Conservation (phyloP, 2,797 vertebrate species). For the Cheirogaleus major region DNA sequence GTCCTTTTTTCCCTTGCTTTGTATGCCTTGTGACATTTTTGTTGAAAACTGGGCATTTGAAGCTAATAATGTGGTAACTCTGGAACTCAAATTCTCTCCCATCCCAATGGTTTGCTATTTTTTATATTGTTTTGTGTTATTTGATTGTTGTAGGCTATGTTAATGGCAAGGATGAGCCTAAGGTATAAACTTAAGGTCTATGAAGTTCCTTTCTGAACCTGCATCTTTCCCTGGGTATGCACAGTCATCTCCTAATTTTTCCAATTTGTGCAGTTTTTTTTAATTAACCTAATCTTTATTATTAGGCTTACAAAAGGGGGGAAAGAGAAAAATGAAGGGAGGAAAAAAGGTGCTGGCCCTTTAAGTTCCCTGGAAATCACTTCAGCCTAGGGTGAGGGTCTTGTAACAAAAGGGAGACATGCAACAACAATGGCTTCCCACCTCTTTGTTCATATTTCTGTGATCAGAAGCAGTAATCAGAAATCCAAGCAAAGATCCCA, state of each 20-base stretch:
- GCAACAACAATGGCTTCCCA: background rate
- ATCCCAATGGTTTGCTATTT: background rate
- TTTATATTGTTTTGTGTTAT: background rate
- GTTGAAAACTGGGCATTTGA: background rate
- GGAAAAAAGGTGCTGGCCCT: background rate
- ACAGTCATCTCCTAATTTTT: background rate
- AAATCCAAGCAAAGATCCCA: background rate
- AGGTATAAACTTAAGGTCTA: background rate
- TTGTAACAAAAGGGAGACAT: background rate
- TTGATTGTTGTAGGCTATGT: background rate
- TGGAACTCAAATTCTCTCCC: background rate
- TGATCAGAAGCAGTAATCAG: background rate
- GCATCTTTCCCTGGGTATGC: too few species aligned
- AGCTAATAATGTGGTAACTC: background rate
- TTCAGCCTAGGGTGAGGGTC: too few species aligned
- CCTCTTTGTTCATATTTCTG: background rate
- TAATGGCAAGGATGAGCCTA: background rate
- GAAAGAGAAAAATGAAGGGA: background rate
- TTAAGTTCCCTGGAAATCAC: background rate
- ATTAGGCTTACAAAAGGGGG: background rate
- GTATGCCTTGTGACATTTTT: background rate
- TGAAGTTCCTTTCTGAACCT: background rate
- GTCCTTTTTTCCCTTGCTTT: background rate
- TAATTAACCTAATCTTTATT: background rate
- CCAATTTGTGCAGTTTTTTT: background rate